Conservation (phyloP, 2,113 vertebrate species). For the Lepidiolamprologus cunningtoni region DNA sequence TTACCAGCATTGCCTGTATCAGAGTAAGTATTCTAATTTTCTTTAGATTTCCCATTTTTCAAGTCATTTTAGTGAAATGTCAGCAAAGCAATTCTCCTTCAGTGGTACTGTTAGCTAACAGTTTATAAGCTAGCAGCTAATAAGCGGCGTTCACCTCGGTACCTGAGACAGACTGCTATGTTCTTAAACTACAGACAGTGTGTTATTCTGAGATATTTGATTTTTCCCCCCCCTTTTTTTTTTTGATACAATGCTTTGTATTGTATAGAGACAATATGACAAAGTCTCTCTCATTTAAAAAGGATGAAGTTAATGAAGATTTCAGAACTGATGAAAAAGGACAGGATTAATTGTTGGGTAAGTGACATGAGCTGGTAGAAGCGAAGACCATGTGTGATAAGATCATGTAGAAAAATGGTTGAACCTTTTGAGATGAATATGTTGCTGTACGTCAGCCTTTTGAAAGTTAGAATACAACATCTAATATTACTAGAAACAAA, state of each 20-base stretch:
- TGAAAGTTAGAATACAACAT: neutral
- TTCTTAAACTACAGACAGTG: neutral
- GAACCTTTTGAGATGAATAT: neutral
- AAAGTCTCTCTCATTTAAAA: neutral
- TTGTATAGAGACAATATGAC: neutral
- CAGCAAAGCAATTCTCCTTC: neutral
- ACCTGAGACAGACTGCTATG: neutral
- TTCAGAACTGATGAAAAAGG: neutral
- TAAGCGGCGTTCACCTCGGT: neutral
- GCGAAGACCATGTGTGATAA: neutral
- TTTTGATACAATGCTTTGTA: neutral
- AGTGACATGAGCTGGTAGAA: neutral
- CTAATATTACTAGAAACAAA: neutral
- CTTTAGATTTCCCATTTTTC: neutral
- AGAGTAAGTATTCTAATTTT: neutral
- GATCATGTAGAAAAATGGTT: neutral
- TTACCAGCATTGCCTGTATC: neutral
- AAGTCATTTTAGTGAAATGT: neutral
- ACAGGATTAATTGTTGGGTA: neutral
- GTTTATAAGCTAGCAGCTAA: neutral
- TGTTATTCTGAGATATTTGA: neutral
- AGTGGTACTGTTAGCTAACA: neutral
- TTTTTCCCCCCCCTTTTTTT: accelerated
- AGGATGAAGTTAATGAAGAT: neutral
- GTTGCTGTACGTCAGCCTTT: neutral